Evolutionary conservation across 2,113 vertebrate genomes (phyloP).

Genomic region (Antennarius striatus): DNA sequence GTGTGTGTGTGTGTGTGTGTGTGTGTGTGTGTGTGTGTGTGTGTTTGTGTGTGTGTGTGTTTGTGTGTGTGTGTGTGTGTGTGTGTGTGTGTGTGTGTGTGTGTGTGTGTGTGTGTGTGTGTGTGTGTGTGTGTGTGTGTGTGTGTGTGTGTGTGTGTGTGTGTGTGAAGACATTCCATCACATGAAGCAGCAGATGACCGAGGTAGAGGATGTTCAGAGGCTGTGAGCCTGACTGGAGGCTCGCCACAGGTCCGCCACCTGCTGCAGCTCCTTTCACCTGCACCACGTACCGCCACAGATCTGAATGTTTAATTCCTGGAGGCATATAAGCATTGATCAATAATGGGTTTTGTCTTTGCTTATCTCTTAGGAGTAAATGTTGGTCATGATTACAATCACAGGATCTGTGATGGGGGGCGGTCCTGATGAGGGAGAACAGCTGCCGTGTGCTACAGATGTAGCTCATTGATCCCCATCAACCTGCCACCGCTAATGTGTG

Average conservation of each 20-base stretch:
- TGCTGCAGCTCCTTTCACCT: background rate
- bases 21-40: too few relatives aligned
- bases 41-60: too few relatives aligned
- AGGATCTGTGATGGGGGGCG: background rate
- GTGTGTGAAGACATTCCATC: background rate
- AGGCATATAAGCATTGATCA: background rate
- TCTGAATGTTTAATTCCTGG: background rate
- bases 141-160: too few relatives aligned
- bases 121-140: too few relatives aligned
- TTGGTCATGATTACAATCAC: background rate
- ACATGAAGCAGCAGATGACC: background rate
- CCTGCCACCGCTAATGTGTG: background rate
- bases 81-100: too few relatives aligned
- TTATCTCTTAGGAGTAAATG: background rate
- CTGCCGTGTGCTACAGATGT: slow-evolving; percentile 5
- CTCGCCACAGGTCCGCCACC: too few relatives aligned
- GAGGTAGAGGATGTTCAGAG: slow-evolving; percentile 9
- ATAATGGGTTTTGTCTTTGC: background rate
- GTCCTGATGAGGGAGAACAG: slow-evolving; percentile 9
- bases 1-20: too few relatives aligned
- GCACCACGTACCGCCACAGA: background rate
- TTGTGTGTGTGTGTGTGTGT: too few relatives aligned
- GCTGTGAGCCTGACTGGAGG: background rate
- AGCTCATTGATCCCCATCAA: slow-evolving; percentile 34
- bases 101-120: too few relatives aligned